These are phyloP conservation scores for Pteria penguin DNA, from an alignment of 2,888 invertebrate species.

Conservation along the genomic window DNA sequence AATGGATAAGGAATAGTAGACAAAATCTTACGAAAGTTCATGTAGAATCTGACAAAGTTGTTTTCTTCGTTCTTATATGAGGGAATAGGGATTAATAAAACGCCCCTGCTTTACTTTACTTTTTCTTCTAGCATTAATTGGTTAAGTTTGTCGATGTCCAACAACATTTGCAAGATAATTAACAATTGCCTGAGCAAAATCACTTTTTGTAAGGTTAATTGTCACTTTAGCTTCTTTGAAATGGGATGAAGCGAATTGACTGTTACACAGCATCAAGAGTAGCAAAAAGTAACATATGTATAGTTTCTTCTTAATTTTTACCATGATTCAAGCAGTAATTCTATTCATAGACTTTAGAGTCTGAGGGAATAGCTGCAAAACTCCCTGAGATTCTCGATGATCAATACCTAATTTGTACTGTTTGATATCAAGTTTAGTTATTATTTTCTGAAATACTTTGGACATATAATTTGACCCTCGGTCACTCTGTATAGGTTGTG, in stretches of 20 bases:
- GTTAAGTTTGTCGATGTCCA: slow-evolving; percentile 49
- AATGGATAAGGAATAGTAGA: slow-evolving; percentile 30
- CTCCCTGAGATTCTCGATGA: slow-evolving; percentile 48
- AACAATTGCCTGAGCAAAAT: slow-evolving; percentile 20
- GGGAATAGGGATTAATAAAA: slow-evolving; percentile 41
- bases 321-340: slow-evolving; percentile 39
- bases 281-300: slow-evolving; percentile 46
- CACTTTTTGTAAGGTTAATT: too few relatives aligned
- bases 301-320: too few relatives aligned
- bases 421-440: slow-evolving; percentile 31
- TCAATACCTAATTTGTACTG: slow-evolving; percentile 24
- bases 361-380: slow-evolving; percentile 41
- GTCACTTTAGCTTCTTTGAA: too few relatives aligned
- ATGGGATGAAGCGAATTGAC: slow-evolving; percentile 51
- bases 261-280: slow-evolving; percentile 45
- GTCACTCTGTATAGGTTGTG: slow-evolving; percentile 49
- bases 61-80: too few relatives aligned
- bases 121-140: too few relatives aligned
- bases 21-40: slow-evolving; percentile 47
- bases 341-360: slow-evolving; percentile 48
- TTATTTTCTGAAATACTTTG: slow-evolving; percentile 43
- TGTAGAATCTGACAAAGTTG: too few relatives aligned
- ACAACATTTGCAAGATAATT: slow-evolving; percentile 53
- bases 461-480: slow-evolving; percentile 57
- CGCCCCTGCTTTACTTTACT: too few relatives aligned